Conservation (phyloP, 2,797 vertebrate species). For the Agapornis canus region DNA sequence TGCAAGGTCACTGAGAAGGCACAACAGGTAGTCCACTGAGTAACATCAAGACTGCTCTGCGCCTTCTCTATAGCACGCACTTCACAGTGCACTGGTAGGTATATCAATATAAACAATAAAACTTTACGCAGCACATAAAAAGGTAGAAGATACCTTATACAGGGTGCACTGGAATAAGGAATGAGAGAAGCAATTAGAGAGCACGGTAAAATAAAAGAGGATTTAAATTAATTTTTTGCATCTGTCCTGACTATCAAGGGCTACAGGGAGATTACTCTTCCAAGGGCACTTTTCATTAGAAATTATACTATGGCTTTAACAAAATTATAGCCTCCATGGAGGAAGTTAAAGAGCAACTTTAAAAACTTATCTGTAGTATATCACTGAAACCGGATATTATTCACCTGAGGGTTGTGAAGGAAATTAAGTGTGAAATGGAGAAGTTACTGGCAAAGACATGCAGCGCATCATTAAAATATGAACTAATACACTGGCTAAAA, state of each 20-base stretch:
- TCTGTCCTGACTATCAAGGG: background rate
- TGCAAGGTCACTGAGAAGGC: background rate
- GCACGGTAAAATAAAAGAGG: background rate
- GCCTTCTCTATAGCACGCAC: background rate
- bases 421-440: slow-evolving; percentile 69
- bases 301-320: slow-evolving; percentile 43
- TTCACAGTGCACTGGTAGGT: background rate
- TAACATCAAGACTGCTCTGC: background rate
- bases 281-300: slow-evolving; percentile 44
- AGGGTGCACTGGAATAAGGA: background rate
- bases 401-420: slow-evolving; percentile 27
- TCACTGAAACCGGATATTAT: slow-evolving; percentile 44
- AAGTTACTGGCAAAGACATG: slow-evolving; percentile 14
- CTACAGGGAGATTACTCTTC: slow-evolving; percentile 31
- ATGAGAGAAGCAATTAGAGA: background rate
- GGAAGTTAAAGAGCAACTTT: slow-evolving; percentile 37
- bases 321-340: slow-evolving; percentile 30
- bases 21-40: background rate
- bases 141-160: background rate
- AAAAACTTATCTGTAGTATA: slow-evolving; percentile 54
- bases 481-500: background rate
- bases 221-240: slow-evolving; percentile 50
- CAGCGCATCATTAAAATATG: background rate
- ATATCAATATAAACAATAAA: background rate
- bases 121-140: background rate